Conservation (phyloP, 2,113 vertebrate genomes). For the Rutilus rutilus region DNA sequence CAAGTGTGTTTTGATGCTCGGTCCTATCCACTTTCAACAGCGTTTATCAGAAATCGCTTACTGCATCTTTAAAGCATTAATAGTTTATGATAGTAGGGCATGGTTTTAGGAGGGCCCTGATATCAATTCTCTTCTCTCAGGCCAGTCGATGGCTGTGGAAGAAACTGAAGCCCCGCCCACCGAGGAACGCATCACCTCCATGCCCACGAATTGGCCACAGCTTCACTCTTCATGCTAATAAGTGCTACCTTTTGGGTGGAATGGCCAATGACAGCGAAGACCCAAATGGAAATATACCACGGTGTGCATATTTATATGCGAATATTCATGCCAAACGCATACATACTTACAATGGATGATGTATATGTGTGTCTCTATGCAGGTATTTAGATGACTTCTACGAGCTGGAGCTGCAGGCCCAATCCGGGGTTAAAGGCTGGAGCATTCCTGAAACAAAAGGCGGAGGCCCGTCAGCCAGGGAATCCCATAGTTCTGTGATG, state of each 20-base stretch:
- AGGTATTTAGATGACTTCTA: conserved; percentile 96
- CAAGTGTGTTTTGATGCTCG: too few relatives aligned
- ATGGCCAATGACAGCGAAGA: conserved; percentile 93
- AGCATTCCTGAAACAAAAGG: conserved; percentile 89
- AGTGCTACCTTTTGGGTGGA: conserved; percentile 92
- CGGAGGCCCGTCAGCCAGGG: conserved; percentile 84
- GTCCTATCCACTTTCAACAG: too few relatives aligned
- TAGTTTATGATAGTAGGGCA: not conserved
- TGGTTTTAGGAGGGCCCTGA: not conserved
- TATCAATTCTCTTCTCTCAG: conserved; percentile 65
- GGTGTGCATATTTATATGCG: conserved; percentile 71
- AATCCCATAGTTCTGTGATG: conserved; percentile 90
- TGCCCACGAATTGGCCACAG: conserved; percentile 92
- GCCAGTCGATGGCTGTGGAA: conserved; percentile 98
- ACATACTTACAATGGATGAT: not conserved
- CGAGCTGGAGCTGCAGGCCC: conserved; percentile 90
- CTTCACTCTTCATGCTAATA: conserved; percentile 87
- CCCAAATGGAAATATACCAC: conserved; percentile 91
- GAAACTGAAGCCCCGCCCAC: conserved; percentile 89
- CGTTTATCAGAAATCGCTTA: too few relatives aligned
- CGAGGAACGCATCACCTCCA: conserved; percentile 82
- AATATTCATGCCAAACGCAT: not conserved
- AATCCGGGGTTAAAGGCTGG: conserved; percentile 92
- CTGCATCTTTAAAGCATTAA: not conserved
- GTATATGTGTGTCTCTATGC: not conserved